Percentiles rank a stretch among this genome's conserved stretches.
Evolutionary conservation across 2,113 vertebrate species (phyloP).

Genomic region (Proteles cristata): DNA sequence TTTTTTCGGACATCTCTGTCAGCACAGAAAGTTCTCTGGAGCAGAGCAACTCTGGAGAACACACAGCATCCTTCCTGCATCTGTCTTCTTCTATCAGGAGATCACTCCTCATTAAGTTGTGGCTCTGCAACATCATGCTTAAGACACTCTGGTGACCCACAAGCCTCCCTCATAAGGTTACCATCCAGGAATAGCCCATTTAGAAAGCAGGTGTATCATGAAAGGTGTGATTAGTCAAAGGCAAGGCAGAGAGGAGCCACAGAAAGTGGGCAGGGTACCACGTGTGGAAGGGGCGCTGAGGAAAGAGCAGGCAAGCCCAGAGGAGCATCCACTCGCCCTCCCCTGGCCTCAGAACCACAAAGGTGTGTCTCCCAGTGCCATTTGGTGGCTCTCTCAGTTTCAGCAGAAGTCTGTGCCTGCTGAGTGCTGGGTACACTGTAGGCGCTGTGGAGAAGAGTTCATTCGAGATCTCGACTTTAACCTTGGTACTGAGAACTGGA

Average conservation of each 20-base stretch:
- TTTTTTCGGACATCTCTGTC: background rate
- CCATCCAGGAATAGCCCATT: conserved; percentile 44
- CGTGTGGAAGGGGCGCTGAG: rapidly evolving
- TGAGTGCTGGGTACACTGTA: no score
- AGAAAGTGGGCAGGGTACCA: background rate
- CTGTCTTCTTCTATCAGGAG: background rate
- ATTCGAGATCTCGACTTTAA: background rate
- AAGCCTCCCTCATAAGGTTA: background rate
- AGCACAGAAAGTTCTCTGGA: background rate
- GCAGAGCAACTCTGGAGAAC: rapidly evolving
- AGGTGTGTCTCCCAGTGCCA: rapidly evolving
- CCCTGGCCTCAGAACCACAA: background rate
- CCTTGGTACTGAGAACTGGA: background rate
- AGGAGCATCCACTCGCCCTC: rapidly evolving
- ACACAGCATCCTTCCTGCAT: rapidly evolving
- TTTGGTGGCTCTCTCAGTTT: rapidly evolving
- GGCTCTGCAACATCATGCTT: background rate
- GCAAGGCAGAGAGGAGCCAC: background rate
- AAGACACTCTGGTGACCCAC: background rate
- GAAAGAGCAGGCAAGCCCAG: background rate
- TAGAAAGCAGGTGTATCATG: conserved; percentile 37
- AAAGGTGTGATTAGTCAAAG: conserved; percentile 38
- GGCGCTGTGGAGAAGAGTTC: no score
- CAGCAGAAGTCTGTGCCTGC: rapidly evolving
- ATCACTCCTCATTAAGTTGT: background rate